A percentile compares a stretch with the other conserved stretches of the same genome.
Conservation (phyloP, 2,113 vertebrate genomes). For the Vidua macroura region DNA sequence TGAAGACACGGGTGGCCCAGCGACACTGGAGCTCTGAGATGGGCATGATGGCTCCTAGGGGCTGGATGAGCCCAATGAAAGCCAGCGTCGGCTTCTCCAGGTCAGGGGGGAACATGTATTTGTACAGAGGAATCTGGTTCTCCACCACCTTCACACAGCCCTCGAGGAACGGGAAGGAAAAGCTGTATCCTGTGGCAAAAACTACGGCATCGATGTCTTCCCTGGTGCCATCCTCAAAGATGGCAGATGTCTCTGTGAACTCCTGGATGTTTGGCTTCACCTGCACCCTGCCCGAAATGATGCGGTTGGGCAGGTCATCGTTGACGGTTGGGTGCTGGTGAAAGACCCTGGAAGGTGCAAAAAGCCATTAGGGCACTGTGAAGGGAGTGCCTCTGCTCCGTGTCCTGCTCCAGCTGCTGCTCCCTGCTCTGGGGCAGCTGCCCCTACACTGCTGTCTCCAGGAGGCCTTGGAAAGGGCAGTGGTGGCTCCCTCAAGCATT, state of each 20-base stretch:
- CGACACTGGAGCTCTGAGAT: slow-evolving; percentile 86
- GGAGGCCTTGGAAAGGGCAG: neutral
- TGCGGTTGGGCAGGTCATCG: slow-evolving; percentile 83
- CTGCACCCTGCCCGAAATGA: slow-evolving; percentile 79
- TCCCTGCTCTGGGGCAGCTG: neutral
- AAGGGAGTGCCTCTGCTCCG: fast-evolving
- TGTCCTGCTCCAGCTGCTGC: neutral
- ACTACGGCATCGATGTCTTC: slow-evolving; percentile 83
- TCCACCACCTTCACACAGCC: slow-evolving; percentile 66
- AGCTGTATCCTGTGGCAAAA: slow-evolving; percentile 88
- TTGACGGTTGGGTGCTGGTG: slow-evolving; percentile 75
- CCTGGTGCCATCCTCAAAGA: slow-evolving; percentile 84
- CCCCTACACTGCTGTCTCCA: neutral
- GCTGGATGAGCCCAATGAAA: slow-evolving; percentile 80
- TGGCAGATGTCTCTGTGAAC: slow-evolving; percentile 76
- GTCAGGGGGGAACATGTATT: slow-evolving; percentile 78
- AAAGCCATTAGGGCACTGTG: neutral
- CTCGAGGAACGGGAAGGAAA: slow-evolving; percentile 83
- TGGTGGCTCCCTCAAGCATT: neutral
- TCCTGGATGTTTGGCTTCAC: slow-evolving; percentile 80
- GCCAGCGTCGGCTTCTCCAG: slow-evolving; percentile 83
- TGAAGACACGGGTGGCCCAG: slow-evolving; percentile 84
- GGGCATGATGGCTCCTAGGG: slow-evolving; percentile 83
- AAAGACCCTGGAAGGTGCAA: slow-evolving; percentile 63
- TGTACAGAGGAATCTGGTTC: slow-evolving; percentile 79